Evolutionary conservation across 2,888 invertebrate genomes (phyloP), one percentile per base, ranked within the genome.

Genomic region (Caenorhabditis doughertyi): DNA sequence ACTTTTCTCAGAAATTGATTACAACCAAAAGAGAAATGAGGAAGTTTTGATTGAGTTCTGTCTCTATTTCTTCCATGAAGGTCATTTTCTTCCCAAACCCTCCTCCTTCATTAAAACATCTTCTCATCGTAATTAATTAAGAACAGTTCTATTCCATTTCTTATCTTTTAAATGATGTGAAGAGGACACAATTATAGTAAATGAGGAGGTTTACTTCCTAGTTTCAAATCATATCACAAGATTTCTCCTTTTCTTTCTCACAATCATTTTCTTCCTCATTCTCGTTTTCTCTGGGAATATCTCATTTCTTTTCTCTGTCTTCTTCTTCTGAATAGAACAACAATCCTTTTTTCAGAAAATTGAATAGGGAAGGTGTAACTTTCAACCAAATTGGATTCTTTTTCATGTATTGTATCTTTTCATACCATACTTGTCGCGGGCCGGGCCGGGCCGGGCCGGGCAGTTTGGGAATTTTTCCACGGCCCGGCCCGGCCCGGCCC

Each of bases 31-130:
- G 3, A 23, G 11, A 29, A 44, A 64, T 21, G 27, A 65, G 65
- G 49, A 65, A 32, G 51, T 35, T 51, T 21, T 51, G 51, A 65
- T 65, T 65, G 65, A 65, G 65, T 65, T 47, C 21, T 65, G 25
- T 60, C 42, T 42, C 21, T 27, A n/a, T n/a, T 39, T 60, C 42
- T 18, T 55, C 32, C 4, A 39, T 27, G 60, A 60, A 60, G 60
- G 60, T 60, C 60, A 60, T 39, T 39, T 60, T n/a, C 23, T 39
- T 27, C 32, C 58, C 35, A 16, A 11, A 35, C 16, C 32, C 39
- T 39, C 60, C 42, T 29, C 25, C n/a, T 29, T 27, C 18, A 11
- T 58, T 11, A 13, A 18, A 47, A 39, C 21, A 11, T 21, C 13
- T 60, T 39, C 58, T 39, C 39, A 60, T 42, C 25, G 39, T 25